Evolutionary conservation across 2,113 vertebrate species (phyloP).

Genomic region (Nannobrachium achirus): DNA sequence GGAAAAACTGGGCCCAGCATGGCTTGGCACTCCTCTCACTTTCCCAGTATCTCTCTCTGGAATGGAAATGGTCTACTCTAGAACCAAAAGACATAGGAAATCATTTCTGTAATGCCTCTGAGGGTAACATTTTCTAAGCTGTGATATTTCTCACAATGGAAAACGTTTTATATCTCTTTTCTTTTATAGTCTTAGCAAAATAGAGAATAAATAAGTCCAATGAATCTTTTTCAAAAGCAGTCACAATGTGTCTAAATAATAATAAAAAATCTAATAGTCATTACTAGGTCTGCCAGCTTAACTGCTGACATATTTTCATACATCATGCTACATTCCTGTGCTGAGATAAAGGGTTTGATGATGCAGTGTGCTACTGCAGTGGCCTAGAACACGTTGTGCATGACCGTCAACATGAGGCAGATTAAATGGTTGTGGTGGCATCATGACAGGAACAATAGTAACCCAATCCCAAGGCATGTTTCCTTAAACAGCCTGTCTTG

Average conservation of each 20-base stretch:
- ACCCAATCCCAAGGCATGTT: conserved; percentile 24
- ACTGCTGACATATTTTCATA: too few relatives aligned
- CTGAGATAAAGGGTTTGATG: too few relatives aligned
- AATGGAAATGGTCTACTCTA: neutral
- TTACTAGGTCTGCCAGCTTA: too few relatives aligned
- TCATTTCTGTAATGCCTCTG: neutral
- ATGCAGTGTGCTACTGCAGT: too few relatives aligned
- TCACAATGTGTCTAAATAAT: neutral
- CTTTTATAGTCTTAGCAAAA: too few relatives aligned
- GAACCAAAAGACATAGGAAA: conserved; percentile 21
- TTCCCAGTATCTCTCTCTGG: conserved; percentile 23
- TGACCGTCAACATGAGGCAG: conserved; percentile 52
- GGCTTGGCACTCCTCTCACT: conserved; percentile 43
- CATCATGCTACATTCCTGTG: too few relatives aligned
- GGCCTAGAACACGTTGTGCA: neutral
- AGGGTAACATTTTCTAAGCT: neutral
- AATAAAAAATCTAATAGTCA: too few relatives aligned
- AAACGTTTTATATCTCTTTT: conserved; percentile 4
- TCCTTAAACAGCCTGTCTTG: conserved; percentile 12
- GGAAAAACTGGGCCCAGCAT: conserved; percentile 49
- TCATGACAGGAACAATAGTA: conserved; percentile 53
- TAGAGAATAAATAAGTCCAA: too few relatives aligned
- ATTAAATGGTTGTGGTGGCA: conserved; percentile 54
- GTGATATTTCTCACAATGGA: neutral
- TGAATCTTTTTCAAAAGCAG: neutral